These are phyloP conservation scores for Zaprionus obscuricornis DNA, from an alignment of 2,888 invertebrate genomes.

Conservation along the genomic window DNA sequence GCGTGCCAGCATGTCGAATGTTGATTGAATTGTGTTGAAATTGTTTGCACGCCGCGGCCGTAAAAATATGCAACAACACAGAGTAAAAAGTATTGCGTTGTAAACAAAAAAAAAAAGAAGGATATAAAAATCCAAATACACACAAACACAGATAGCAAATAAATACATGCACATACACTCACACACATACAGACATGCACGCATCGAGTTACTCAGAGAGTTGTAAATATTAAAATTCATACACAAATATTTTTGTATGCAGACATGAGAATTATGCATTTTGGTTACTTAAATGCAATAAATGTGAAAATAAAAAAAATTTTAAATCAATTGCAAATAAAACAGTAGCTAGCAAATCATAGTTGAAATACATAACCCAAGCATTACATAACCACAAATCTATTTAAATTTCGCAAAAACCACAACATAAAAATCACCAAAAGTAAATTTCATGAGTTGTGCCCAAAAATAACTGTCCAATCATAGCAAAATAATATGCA, in stretches of 20 bases:
- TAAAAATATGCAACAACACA: conserved; percentile 65
- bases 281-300: conserved; percentile 62
- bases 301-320: conserved; percentile 55
- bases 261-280: conserved; percentile 51
- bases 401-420: too few relatives aligned
- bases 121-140: not conserved
- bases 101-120: conserved; percentile 8
- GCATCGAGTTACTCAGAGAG: too few relatives aligned
- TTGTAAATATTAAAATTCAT: conserved; percentile 65
- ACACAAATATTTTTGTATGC: conserved; percentile 51
- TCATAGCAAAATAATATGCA: too few relatives aligned
- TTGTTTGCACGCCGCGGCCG: conserved; percentile 61
- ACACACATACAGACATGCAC: not conserved
- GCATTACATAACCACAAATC: too few relatives aligned
- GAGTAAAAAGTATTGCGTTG: conserved; percentile 32
- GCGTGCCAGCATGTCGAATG: conserved; percentile 63
- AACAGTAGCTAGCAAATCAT: conserved; percentile 2
- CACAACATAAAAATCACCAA: too few relatives aligned
- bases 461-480: too few relatives aligned
- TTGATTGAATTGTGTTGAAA: conserved; percentile 80
- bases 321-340: conserved; percentile 34
- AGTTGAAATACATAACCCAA: too few relatives aligned
- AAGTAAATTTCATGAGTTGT: too few relatives aligned
- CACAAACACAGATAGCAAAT: conserved; percentile 8
- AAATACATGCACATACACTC: conserved; percentile 9